Percentiles rank a stretch among this genome's conserved stretches.
These are phyloP conservation scores for Tanytarsus gracilentus DNA, from an alignment of 2,888 invertebrate genomes.

Conservation along the genomic window DNA sequence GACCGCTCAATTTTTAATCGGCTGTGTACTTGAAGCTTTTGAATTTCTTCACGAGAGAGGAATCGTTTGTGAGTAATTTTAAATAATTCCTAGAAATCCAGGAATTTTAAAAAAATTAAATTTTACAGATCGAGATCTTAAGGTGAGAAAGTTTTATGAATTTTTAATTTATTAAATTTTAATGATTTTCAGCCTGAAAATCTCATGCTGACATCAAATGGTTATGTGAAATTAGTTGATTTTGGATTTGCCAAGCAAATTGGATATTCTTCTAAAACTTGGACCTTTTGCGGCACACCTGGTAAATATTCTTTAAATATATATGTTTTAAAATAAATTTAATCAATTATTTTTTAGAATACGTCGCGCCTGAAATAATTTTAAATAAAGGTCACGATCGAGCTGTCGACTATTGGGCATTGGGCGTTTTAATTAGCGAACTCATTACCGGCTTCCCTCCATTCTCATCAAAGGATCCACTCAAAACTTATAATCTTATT, in stretches of 20 bases:
- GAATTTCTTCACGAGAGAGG: constrained; percentile 79
- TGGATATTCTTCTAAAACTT: constrained; percentile 71
- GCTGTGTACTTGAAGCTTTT: constrained; percentile 87
- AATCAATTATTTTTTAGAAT: constrained; percentile 54
- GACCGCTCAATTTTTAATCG: constrained; percentile 79
- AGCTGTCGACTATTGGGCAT: constrained; percentile 87
- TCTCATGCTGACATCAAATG: constrained; percentile 71
- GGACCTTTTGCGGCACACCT: constrained; percentile 93
- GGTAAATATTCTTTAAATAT: constrained; percentile 40
- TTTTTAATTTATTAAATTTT: too few relatives aligned
- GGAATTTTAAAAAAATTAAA: too few relatives aligned
- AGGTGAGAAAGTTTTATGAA: too few relatives aligned
- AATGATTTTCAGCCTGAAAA: constrained; percentile 93
- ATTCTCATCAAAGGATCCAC: constrained; percentile 81
- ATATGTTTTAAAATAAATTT: not conserved
- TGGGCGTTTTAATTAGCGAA: constrained; percentile 83
- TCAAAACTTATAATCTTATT: constrained; percentile 91
- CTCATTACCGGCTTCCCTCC: constrained; percentile 81
- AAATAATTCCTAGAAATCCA: too few relatives aligned
- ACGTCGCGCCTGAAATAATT: constrained; percentile 84
- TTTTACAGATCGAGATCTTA: too few relatives aligned
- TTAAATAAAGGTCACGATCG: constrained; percentile 66
- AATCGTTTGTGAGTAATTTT: constrained; percentile 82
- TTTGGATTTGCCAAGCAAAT: constrained; percentile 91
- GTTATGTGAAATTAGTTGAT: constrained; percentile 87